Conservation (phyloP, 2,888 invertebrate species). For the Elysia crispata region DNA sequence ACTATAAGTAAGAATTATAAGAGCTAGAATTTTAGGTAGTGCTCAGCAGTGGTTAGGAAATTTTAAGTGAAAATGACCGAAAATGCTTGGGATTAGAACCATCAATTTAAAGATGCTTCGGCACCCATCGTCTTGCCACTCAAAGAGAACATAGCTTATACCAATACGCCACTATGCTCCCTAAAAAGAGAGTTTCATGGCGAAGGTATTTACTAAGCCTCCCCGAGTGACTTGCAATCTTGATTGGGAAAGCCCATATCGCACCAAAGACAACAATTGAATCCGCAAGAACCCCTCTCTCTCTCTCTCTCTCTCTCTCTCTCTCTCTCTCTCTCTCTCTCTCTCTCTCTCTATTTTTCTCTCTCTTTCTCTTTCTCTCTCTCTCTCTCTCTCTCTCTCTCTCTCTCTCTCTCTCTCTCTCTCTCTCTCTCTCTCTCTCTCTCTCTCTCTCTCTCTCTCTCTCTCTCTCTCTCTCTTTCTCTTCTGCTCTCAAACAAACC, state of each 20-base stretch:
- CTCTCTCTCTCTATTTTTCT: conserved; percentile 12
- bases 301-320: background rate
- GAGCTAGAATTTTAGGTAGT: no score
- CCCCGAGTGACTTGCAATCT: no score
- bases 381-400: background rate
- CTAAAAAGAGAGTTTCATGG: no score
- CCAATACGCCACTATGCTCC: no score
- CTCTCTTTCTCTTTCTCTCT: conserved; percentile 1
- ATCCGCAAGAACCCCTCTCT: no score
- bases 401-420: conserved; percentile 17
- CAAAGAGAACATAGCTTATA: no score
- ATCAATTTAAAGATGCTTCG: no score
- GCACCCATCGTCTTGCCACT: no score
- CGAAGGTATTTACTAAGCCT: no score
- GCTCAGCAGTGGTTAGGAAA: no score
- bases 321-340: background rate
- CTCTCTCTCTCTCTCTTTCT: conserved; percentile 2
- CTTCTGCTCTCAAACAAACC: background rate
- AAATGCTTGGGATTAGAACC: background rate
- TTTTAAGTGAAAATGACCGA: background rate
- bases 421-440: conserved; percentile 12
- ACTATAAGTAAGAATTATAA: background rate
- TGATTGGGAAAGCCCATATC: no score
- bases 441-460: conserved; percentile 17
- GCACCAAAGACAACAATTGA: no score